Percentiles rank a stretch among this genome's conserved stretches.
phyloP scores from a whole-genome alignment of 2,888 invertebrate species.

The Cremastobaeus sp. region DNA sequence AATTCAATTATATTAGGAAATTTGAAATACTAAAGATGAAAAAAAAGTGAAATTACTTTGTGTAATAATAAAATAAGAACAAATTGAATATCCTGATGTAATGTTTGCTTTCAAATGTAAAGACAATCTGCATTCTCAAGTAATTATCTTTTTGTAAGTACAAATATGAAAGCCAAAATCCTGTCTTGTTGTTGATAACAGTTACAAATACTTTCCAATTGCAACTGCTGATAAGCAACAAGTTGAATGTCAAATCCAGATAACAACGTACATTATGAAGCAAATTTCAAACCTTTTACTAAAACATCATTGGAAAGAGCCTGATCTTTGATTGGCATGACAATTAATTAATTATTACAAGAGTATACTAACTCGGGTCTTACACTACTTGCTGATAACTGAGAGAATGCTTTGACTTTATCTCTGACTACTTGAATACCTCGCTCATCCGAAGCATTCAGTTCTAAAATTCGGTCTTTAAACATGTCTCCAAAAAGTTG shows the following conservation, averaged over 20 bases:
- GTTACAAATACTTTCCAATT: slow-evolving; percentile 57
- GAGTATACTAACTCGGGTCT: slow-evolving; percentile 84
- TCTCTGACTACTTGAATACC: slow-evolving; percentile 98
- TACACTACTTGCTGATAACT: slow-evolving; percentile 88
- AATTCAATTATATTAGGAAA: neutral
- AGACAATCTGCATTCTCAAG: slow-evolving; percentile 30
- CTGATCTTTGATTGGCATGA: neutral
- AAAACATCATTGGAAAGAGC: slow-evolving; percentile 68
- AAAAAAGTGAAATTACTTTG: neutral
- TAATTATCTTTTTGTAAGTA: slow-evolving; percentile 31
- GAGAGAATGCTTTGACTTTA: slow-evolving; percentile 97
- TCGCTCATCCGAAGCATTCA: slow-evolving; percentile 99
- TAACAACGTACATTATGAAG: slow-evolving; percentile 21
- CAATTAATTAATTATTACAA: neutral
- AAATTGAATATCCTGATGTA: slow-evolving; percentile 15
- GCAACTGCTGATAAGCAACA: slow-evolving; percentile 69
- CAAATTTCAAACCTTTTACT: slow-evolving; percentile 75
- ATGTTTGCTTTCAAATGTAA: slow-evolving; percentile 49
- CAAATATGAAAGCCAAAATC: slow-evolving; percentile 57
- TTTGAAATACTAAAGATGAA: neutral
- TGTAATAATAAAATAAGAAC: slow-evolving; percentile 10
- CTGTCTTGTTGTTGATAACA: slow-evolving; percentile 70
- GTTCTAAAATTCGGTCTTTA: slow-evolving; percentile 92
- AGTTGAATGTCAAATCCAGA: slow-evolving; percentile 42
- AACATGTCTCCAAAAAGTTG: slow-evolving; percentile 95